Conservation (phyloP, 2,113 vertebrate genomes). For the Perca flavescens region DNA sequence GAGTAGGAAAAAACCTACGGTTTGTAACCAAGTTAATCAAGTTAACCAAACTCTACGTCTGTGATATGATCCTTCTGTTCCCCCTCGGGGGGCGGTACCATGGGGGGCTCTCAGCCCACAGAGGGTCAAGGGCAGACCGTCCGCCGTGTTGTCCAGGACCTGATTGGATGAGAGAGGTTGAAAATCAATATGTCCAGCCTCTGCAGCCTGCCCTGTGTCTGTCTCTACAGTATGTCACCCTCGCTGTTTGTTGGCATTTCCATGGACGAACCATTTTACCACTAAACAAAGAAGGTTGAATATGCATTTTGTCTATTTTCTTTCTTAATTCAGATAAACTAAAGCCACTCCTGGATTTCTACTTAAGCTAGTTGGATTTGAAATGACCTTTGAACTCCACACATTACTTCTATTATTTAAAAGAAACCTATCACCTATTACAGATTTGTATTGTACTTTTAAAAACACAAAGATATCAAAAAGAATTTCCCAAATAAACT, state of each 20-base stretch:
- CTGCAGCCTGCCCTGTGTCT: conserved; percentile 35
- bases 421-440: no score
- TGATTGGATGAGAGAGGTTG: conserved; percentile 52
- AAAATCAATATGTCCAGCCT: conserved; percentile 55
- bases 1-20: not conserved
- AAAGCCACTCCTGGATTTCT: conserved; percentile 5
- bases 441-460: no score
- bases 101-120: conserved; percentile 43
- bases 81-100: conserved; percentile 51
- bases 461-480: no score
- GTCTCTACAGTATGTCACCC: conserved; percentile 31
- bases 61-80: conserved; percentile 21
- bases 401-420: not conserved
- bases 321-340: not conserved
- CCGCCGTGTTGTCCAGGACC: conserved; percentile 15
- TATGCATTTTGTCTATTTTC: conserved; percentile 28
- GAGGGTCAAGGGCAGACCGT: conserved; percentile 68
- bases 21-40: conserved; percentile 15
- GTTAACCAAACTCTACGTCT: conserved; percentile 14
- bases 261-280: conserved; percentile 58
- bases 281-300: conserved; percentile 61
- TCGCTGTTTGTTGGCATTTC: conserved; percentile 56
- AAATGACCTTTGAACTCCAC: not conserved
- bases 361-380: conserved; percentile 45
- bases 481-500: no score